Conservation (phyloP, 2,797 vertebrate species). For the Enteromius fasciolatus region DNA sequence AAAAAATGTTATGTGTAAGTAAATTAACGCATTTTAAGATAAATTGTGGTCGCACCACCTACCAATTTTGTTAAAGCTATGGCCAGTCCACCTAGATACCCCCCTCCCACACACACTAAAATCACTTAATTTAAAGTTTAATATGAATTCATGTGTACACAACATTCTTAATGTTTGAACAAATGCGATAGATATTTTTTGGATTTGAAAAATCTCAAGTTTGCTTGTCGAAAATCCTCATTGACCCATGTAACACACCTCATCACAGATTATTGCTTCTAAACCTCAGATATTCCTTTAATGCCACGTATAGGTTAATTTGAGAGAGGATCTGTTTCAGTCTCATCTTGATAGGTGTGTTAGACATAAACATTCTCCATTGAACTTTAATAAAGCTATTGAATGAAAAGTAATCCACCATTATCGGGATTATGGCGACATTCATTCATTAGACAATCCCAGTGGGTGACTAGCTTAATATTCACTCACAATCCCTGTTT, state of each 20-base stretch:
- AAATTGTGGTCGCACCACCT: too few species aligned
- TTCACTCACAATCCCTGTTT: slow-evolving; percentile 76
- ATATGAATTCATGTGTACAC: too few species aligned
- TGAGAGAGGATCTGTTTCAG: slow-evolving; percentile 1
- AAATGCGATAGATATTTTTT: too few species aligned
- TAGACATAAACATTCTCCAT: slow-evolving; percentile 57
- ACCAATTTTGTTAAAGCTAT: too few species aligned
- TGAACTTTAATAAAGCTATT: slow-evolving; percentile 68
- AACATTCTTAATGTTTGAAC: too few species aligned
- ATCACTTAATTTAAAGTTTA: too few species aligned
- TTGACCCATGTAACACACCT: background rate
- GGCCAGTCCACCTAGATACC: too few species aligned
- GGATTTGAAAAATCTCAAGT: too few species aligned
- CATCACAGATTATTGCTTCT: background rate
- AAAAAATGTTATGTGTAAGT: too few species aligned
- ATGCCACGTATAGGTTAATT: background rate
- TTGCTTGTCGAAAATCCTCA: too few species aligned
- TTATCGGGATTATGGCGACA: slow-evolving; percentile 79
- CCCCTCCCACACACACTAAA: too few species aligned
- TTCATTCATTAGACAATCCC: slow-evolving; percentile 82
- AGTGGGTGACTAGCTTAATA: slow-evolving; percentile 78
- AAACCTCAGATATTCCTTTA: background rate
- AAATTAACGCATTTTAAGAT: too few species aligned
- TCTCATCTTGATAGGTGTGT: slow-evolving; percentile 58
- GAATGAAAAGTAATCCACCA: slow-evolving; percentile 75